Conservation (phyloP, 2,797 vertebrate species). For the Sternarchorhynchus goeldii region DNA sequence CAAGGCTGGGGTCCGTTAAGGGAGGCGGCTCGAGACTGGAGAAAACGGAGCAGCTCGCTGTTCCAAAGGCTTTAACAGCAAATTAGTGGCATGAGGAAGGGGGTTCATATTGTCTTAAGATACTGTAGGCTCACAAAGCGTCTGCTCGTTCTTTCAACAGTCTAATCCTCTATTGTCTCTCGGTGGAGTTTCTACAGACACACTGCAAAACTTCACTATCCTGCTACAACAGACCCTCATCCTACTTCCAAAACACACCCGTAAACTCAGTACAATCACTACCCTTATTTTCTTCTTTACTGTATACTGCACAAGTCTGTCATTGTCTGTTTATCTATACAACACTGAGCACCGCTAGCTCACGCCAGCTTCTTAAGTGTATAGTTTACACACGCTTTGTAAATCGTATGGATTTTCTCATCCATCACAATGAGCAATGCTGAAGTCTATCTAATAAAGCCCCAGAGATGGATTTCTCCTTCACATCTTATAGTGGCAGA, state of each 20-base stretch:
- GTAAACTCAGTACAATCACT: too few relatives aligned
- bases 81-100: slow-evolving; percentile 79
- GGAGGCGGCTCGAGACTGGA: slow-evolving; percentile 56
- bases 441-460: slow-evolving; percentile 55
- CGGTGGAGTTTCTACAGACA: too few relatives aligned
- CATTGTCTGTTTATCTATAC: too few relatives aligned
- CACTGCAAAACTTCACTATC: too few relatives aligned
- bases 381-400: slow-evolving; percentile 42
- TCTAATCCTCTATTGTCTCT: too few relatives aligned
- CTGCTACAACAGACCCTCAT: too few relatives aligned
- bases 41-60: slow-evolving; percentile 68
- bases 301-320: too few relatives aligned
- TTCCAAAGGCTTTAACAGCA: slow-evolving; percentile 71
- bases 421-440: slow-evolving; percentile 48
- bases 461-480: slow-evolving; percentile 54
- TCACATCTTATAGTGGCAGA: slow-evolving; percentile 42
- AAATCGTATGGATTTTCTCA: slow-evolving; percentile 50
- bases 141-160: too few relatives aligned
- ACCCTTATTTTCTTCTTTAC: too few relatives aligned
- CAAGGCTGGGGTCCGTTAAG: slow-evolving; percentile 66
- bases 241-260: too few relatives aligned
- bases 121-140: too few relatives aligned
- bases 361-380: neutral
- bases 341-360: too few relatives aligned
- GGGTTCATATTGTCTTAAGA: neutral